These are phyloP conservation scores for Sciurus carolinensis DNA, from an alignment of 2,797 vertebrate genomes.

Conservation along the genomic window DNA sequence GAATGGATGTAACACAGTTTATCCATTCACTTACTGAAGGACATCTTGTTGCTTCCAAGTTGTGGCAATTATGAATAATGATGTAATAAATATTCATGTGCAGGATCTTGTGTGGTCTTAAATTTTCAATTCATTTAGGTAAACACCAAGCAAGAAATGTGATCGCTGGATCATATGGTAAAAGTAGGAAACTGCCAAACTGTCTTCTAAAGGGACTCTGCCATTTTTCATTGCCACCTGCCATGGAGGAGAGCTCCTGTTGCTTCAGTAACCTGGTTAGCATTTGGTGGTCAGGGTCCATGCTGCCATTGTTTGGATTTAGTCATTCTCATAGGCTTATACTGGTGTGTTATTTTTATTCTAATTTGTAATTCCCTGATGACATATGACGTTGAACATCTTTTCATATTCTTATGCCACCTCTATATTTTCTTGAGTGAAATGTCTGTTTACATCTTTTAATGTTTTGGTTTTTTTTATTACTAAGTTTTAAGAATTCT, in stretches of 20 bases:
- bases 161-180: neutral
- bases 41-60: neutral
- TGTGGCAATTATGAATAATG: neutral
- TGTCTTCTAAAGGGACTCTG: neutral
- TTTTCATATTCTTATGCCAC: neutral
- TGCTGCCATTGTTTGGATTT: neutral
- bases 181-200: neutral
- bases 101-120: neutral
- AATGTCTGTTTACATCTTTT: neutral
- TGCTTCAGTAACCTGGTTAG: neutral
- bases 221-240: neutral
- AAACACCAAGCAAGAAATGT: neutral
- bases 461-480: neutral
- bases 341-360: neutral
- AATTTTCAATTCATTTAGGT: slow-evolving; percentile 8
- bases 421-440: neutral
- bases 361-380: neutral
- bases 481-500: neutral
- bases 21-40: neutral
- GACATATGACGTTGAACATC: neutral
- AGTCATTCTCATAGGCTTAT: neutral
- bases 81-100: neutral
- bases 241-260: neutral
- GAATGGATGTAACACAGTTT: neutral
- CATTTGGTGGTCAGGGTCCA: neutral